Conservation (phyloP, 2,797 vertebrate genomes). For the Myotis myotis region DNA sequence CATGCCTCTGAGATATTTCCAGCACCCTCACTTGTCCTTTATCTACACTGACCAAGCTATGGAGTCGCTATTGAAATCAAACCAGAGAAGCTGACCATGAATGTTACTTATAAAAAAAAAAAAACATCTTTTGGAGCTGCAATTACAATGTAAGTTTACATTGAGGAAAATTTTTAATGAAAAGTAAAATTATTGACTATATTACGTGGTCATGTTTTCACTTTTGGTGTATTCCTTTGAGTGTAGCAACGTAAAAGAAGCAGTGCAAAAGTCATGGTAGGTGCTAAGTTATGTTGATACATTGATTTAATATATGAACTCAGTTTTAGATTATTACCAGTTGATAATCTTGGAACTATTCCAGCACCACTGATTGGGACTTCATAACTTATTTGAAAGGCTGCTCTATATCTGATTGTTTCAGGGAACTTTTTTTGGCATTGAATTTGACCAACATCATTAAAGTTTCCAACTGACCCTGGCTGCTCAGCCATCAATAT, state of each 20-base stretch:
- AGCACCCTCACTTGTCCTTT: not conserved
- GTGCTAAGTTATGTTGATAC: constrained; percentile 47
- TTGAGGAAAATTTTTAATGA: constrained; percentile 40
- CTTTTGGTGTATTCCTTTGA: constrained; percentile 34
- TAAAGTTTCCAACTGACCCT: not conserved
- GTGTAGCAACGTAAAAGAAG: not conserved
- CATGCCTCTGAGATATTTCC: not conserved
- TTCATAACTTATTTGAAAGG: constrained; percentile 56
- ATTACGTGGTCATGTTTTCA: constrained; percentile 22
- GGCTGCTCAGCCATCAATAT: not conserved
- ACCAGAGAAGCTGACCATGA: constrained; percentile 27
- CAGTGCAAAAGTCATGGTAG: constrained; percentile 41
- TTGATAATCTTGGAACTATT: constrained; percentile 58
- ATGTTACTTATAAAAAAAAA: constrained; percentile 36
- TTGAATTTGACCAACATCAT: not conserved
- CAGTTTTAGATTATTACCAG: constrained; percentile 34
- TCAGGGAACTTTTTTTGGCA: not conserved
- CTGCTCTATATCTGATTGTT: not conserved
- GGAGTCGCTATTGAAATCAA: not conserved
- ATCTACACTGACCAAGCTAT: not conserved
- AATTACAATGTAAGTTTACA: constrained; percentile 26
- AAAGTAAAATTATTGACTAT: constrained; percentile 27
- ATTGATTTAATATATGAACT: constrained; percentile 65
- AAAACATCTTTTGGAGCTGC: not conserved
- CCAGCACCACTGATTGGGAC: not conserved